Evolutionary conservation across 2,113 vertebrate genomes (phyloP).

Genomic region (Xiphorhynchus elegans): DNA sequence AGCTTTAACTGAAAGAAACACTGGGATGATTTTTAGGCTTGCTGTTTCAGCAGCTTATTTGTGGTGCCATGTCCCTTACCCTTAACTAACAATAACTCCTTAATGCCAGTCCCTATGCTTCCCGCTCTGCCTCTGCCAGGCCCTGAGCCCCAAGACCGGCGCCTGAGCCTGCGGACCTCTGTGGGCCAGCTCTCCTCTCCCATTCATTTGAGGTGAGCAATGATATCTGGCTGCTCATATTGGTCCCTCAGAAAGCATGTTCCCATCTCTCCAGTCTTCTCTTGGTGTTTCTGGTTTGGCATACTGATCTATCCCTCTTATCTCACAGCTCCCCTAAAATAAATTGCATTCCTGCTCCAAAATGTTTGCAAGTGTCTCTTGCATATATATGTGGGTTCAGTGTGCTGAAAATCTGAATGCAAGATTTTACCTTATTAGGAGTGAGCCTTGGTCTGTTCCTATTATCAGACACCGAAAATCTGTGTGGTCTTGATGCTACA

Average conservation of each 20-base stretch:
- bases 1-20: neutral
- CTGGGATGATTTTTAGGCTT: neutral
- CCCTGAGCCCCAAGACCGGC: too few relatives aligned
- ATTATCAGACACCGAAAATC: neutral
- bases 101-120: too few relatives aligned
- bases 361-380: neutral
- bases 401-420: neutral
- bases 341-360: neutral
- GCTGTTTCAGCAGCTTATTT: neutral
- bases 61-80: accelerated
- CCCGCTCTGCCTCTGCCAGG: neutral
- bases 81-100: neutral
- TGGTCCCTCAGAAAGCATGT: accelerated
- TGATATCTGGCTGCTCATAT: neutral
- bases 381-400: neutral
- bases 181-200: accelerated
- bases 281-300: accelerated
- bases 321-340: neutral
- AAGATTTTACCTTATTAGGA: neutral
- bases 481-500: neutral
- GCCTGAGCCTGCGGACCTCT: accelerated
- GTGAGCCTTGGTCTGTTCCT: neutral
- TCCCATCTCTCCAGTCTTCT: neutral
- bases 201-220: accelerated
- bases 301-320: neutral